These are phyloP conservation scores for Dione vanillae DNA, from an alignment of 2,888 invertebrate genomes.

Conservation along the genomic window DNA sequence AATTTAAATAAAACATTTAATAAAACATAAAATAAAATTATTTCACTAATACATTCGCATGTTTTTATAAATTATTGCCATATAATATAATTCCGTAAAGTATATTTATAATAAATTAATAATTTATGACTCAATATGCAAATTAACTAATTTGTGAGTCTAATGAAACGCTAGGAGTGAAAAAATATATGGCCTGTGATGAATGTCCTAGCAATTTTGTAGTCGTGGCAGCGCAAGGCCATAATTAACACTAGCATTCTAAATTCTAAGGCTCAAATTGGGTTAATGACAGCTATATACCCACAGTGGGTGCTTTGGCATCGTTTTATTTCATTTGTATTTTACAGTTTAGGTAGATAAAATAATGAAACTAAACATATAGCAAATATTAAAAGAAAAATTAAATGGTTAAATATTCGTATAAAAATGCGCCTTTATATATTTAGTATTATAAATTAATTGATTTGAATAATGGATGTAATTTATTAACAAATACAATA, in stretches of 20 bases:
- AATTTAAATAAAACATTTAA: background rate
- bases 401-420: no score
- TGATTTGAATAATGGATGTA: no score
- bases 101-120: slow-evolving; percentile 5
- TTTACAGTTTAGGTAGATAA: background rate
- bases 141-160: slow-evolving; percentile 33
- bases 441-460: no score
- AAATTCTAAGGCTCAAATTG: slow-evolving; percentile 34
- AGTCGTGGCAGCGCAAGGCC: slow-evolving; percentile 31
- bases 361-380: background rate
- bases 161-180: slow-evolving; percentile 32
- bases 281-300: slow-evolving; percentile 33
- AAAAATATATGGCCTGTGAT: slow-evolving; percentile 36
- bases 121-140: slow-evolving; percentile 9
- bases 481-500: no score
- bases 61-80: background rate
- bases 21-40: background rate
- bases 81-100: background rate
- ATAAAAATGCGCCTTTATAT: no score
- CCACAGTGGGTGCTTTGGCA: slow-evolving; percentile 2
- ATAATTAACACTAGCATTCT: slow-evolving; percentile 36
- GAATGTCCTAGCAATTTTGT: slow-evolving; percentile 41
- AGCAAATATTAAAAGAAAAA: background rate
- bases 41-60: background rate
- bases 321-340: slow-evolving; percentile 17